Conservation (phyloP, 2,113 vertebrate species). For the Protobothrops mucrosquamatus region DNA sequence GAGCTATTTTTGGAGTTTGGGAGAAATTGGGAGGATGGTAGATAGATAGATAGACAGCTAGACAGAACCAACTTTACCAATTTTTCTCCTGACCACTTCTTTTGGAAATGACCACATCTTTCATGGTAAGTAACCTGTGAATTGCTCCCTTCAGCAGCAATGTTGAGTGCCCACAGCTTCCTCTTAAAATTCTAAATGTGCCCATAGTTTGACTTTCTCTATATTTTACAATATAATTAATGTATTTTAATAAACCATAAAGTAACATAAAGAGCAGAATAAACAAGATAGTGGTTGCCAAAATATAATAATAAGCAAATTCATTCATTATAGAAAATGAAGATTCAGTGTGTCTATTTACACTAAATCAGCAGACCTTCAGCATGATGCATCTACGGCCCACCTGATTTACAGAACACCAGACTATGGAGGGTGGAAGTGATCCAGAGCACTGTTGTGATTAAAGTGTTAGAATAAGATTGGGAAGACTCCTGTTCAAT, state of each 20-base stretch:
- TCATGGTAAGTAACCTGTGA: not conserved
- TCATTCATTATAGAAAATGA: not conserved
- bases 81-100: not conserved
- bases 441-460: not conserved
- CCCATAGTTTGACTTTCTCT: not conserved
- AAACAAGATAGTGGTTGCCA: not conserved
- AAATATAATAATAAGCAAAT: not conserved
- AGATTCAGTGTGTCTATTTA: not conserved
- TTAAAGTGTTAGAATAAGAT: not conserved
- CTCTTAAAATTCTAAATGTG: not conserved
- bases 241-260: not conserved
- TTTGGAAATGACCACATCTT: not conserved
- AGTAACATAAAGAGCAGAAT: not conserved
- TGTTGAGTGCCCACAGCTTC: not conserved
- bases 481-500: not conserved
- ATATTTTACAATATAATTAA: not conserved
- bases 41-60: not conserved
- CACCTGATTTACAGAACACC: not conserved
- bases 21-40: not conserved
- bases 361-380: not conserved
- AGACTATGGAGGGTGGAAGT: not conserved
- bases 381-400: not conserved
- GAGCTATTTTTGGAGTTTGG: not conserved
- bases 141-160: not conserved
- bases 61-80: not conserved